Base-by-base conservation (phyloP, 2,797 vertebrate genomes). In the Poeciliopsis turneri region DNA sequence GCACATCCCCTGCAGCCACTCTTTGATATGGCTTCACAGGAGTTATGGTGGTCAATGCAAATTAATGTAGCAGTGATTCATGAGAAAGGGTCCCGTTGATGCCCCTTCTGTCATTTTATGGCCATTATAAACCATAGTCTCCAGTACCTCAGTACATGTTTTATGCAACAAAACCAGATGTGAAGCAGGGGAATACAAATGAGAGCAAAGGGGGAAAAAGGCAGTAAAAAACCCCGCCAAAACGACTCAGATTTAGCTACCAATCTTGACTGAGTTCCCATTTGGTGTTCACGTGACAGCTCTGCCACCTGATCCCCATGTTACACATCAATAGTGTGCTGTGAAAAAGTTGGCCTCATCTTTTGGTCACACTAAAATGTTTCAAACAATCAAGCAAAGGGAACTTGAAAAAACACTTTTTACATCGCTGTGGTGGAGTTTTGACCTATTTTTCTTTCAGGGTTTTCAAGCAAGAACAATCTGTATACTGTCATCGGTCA, bases 31-130 rank as follows among this genome's bases (percentile, higher is more conserved):
- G 43, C 81, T 80, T 47, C 71, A 33, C 46, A 39, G 72, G 78
- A 89, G 80, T 89, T 87, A 88, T 80, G 77, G 82, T 78, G 77
- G 82, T 83, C 84, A 88, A 87, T 88, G 88, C 88, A 90, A 91
- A 91, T 88, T 41, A 87, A 86, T 82, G 84, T 79, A 78, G 82
- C 71, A 18, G 77, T 85, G 90, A 89, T 86, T 94, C 78, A 92
- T 84, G 78, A 75, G 64, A 81, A 82, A 88, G 59, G 71, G 81
- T 81, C 79, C 68, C 77, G 75, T 10, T 45, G 45, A 72, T 88
- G 84, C 75, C 78, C 87, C 88, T 61, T 72, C 79, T 77, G 74
- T 78, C 82, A 57, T 90, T 90, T 93, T 91, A 93, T 87, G 81
- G 81, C 85, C 5, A 25, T 85, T 87, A 79, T 91, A 92, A 94